Evolutionary conservation across 2,888 invertebrate species (phyloP).

Genomic region (Tinea trinotella): DNA sequence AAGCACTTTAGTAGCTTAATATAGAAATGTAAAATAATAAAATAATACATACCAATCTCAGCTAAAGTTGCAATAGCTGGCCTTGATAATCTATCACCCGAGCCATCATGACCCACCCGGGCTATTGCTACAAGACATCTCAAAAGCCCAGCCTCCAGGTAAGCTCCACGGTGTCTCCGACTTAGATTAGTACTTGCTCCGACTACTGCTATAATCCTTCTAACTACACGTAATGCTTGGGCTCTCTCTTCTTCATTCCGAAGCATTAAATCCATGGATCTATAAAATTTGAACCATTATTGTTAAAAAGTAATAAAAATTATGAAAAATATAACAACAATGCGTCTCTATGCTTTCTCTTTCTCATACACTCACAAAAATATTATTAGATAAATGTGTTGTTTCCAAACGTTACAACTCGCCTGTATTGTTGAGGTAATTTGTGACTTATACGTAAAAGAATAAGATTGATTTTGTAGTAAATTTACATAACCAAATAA

Average conservation of each 20-base stretch:
- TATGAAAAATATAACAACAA: conserved; percentile 4
- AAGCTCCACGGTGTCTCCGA: conserved; percentile 75
- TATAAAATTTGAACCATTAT: conserved; percentile 39
- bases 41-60: conserved; percentile 80
- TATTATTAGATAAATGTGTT: no score
- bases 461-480: no score
- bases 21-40: no score
- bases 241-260: conserved; percentile 94
- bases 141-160: conserved; percentile 83
- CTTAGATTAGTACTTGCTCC: conserved; percentile 76
- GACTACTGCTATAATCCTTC: conserved; percentile 62
- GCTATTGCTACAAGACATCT: conserved; percentile 86
- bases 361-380: no score
- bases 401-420: no score
- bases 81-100: conserved; percentile 84
- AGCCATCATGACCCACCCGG: conserved; percentile 79
- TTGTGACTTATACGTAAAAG: no score
- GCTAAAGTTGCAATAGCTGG: conserved; percentile 90
- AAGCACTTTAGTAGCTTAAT: no score
- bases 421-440: no score
- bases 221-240: conserved; percentile 90
- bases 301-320: background rate
- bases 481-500: no score
- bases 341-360: no score
- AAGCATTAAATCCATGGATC: conserved; percentile 90